Conservation (phyloP, 2,797 vertebrate genomes). For the Pempheris klunzingeri region DNA sequence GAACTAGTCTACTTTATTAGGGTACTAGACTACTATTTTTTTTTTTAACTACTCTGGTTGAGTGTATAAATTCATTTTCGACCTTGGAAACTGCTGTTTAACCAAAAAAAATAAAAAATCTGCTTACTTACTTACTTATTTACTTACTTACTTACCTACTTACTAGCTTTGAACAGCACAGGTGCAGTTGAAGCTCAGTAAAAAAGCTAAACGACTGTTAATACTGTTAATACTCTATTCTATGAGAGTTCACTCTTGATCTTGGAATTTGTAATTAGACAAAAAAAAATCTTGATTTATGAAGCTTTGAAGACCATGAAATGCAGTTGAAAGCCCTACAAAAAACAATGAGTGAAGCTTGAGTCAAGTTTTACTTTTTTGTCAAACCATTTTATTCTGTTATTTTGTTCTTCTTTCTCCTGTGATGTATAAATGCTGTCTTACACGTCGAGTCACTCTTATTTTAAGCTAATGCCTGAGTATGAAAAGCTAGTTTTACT, state of each 20-base stretch:
- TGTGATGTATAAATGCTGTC: neutral
- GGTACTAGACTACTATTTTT: too few species aligned
- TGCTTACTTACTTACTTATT: too few species aligned
- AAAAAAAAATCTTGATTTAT: too few species aligned
- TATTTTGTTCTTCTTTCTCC: neutral
- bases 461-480: neutral
- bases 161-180: too few species aligned
- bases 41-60: neutral
- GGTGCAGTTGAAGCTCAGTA: too few species aligned
- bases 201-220: too few species aligned
- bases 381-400: neutral
- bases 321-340: neutral
- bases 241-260: neutral
- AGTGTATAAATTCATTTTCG: neutral
- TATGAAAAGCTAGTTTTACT: slow-evolving; percentile 6
- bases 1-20: neutral
- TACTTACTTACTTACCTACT: too few species aligned
- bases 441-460: slow-evolving; percentile 5
- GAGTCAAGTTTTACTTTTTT: too few species aligned
- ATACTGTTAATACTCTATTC: too few species aligned
- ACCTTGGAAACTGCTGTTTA: neutral
- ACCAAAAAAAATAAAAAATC: too few species aligned
- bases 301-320: neutral
- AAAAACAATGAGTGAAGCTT: neutral
- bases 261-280: neutral